Percentiles rank a stretch among this genome's conserved stretches.
Conservation (phyloP, 2,797 vertebrate genomes). For the Paramormyrops hopkinsi region DNA sequence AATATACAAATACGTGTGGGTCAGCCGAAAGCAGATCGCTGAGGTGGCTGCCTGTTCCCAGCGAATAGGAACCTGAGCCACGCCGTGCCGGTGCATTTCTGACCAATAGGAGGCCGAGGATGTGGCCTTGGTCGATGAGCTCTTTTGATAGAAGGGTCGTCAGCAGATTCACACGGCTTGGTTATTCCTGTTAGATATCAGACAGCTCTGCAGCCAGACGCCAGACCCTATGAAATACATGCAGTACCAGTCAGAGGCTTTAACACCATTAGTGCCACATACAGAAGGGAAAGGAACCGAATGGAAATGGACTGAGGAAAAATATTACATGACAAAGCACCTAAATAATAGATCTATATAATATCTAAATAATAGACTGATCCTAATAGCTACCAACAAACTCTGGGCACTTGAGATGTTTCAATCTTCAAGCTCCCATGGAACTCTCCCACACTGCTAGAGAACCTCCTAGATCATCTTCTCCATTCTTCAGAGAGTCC, state of each 20-base stretch:
- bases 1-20: slow-evolving; percentile 38
- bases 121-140: neutral
- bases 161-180: neutral
- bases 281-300: neutral
- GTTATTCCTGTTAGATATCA: neutral
- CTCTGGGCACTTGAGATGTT: neutral
- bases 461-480: neutral
- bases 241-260: neutral
- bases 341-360: neutral
- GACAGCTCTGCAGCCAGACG: neutral
- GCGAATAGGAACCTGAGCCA: slow-evolving; percentile 35
- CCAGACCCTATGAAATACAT: neutral
- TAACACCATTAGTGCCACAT: neutral
- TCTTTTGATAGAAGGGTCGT: neutral
- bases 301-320: neutral
- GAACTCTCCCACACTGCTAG: neutral
- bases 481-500: neutral
- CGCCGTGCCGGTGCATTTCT: neutral
- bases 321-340: neutral
- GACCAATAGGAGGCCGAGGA: neutral
- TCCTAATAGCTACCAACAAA: neutral
- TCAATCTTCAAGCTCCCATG: neutral
- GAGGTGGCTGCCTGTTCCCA: slow-evolving; percentile 28
- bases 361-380: neutral
- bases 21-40: slow-evolving; percentile 14